Base-by-base conservation (phyloP, 1,140 invertebrate species). In the Macrocentrus cingulum region DNA sequence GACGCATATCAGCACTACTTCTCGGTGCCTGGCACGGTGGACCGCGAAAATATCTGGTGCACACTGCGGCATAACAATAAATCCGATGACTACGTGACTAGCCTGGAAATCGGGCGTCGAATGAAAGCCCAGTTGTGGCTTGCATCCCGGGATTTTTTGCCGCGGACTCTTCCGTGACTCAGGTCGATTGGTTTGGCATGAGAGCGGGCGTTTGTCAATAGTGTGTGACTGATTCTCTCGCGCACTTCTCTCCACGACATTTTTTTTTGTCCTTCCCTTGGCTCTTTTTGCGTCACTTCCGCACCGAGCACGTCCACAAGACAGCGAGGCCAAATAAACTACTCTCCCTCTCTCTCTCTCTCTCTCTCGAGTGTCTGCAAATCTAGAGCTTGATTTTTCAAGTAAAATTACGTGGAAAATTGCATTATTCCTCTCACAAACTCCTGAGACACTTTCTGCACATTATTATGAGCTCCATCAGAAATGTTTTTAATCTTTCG, bases 401-500 rank as follows among this genome's bases (percentile, higher is more conserved):
- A 51, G 56, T 44, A 58, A 58, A 58, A 58, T 58, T 58, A 58
- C 39, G 56, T 58, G 56, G 56, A 58, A 58, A 58, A 58, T 58
- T 50, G 36, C 36, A 50, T 57, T 50, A 42, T 49, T 15, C 22
- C 15, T 15, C 20, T n/a, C 45, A 48, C 9, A 48, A 29, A 29
- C 25, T 29, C 9, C 4, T 29, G 36, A 4, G 36, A 13, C 8
- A 39, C 13, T 39, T 5, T 39, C 15, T 39, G 4, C 3, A 8
- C 11, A 3, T 39, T 39, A 2, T n/a, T n/a, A n/a, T n/a, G n/a
- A n/a, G n/a, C n/a, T n/a, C 29, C 56, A 34, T 59, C 29, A 59
- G 41, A 20, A 32, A 13, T 41, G 15, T 32, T 53, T 59, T 63
- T 63, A 69, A 69, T 67, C 64, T 62, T 42, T 41, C 65, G 61